phyloP scores from a whole-genome alignment of 1,140 invertebrate genomes.

The Papilio dardanus region DNA sequence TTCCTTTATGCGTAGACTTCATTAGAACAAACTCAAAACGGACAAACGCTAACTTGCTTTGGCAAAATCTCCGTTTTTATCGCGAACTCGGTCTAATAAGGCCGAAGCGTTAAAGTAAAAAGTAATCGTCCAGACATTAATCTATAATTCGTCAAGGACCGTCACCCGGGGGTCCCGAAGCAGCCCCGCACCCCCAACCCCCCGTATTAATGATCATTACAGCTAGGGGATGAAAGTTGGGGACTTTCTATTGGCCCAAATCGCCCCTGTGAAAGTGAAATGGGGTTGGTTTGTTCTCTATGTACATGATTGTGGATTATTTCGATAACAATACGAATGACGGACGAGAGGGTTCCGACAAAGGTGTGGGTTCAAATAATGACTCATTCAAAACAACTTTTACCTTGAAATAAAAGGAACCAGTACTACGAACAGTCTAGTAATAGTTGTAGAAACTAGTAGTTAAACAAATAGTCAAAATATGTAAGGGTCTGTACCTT shows the following conservation, averaged over 20 bases:
- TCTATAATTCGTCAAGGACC: constrained; percentile 16
- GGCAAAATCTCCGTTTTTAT: too few species aligned
- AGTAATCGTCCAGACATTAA: background rate
- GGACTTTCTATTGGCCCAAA: constrained; percentile 29
- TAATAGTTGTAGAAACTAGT: background rate
- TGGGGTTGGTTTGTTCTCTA: constrained; percentile 16
- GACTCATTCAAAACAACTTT: constrained; percentile 15
- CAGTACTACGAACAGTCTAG: background rate
- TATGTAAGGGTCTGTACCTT: background rate
- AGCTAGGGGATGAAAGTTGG: constrained; percentile 14
- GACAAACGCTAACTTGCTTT: too few species aligned
- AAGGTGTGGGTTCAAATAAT: background rate
- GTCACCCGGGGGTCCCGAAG: background rate
- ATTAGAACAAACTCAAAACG: too few species aligned
- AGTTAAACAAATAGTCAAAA: background rate
- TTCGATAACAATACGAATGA: constrained; percentile 7
- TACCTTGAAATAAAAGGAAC: background rate
- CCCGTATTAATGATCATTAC: constrained; percentile 17
- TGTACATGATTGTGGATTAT: constrained; percentile 15
- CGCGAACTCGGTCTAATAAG: too few species aligned
- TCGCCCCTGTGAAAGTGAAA: constrained; percentile 24
- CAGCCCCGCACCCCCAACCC: background rate
- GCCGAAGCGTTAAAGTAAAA: background rate
- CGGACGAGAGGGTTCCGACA: background rate
- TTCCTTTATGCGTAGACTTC: too few species aligned